phyloP scores from a whole-genome alignment of 2,797 vertebrate genomes.

The Ficedula albicollis region DNA sequence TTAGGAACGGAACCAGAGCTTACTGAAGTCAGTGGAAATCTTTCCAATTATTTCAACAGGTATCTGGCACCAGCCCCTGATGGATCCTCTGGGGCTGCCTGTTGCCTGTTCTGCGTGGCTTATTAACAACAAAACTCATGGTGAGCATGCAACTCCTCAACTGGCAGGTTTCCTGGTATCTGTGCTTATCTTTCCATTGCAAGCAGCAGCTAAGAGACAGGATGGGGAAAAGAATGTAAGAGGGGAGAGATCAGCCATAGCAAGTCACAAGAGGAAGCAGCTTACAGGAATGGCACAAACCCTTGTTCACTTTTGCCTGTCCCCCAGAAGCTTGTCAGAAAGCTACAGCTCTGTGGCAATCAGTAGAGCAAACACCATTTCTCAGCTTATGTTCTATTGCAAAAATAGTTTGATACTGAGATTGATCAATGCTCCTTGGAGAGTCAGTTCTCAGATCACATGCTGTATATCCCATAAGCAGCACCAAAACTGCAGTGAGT shows the following conservation, averaged over 20 bases:
- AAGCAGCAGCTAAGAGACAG: not conserved
- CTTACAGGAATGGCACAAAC: not conserved
- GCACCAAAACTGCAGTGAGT: not conserved
- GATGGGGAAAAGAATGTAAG: not conserved
- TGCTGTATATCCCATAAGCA: not conserved
- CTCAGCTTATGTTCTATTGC: not conserved
- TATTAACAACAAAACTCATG: not conserved
- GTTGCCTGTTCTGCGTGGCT: not conserved
- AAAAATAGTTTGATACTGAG: not conserved
- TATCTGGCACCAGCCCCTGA: not conserved
- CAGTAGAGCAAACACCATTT: not conserved
- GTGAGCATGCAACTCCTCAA: not conserved
- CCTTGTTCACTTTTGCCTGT: not conserved
- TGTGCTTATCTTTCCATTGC: not conserved
- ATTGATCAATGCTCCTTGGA: not conserved
- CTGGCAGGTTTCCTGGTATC: not conserved
- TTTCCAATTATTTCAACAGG: slow-evolving; percentile 25
- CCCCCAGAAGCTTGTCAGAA: not conserved
- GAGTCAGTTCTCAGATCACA: not conserved
- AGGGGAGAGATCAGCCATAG: not conserved
- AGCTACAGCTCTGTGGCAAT: not conserved
- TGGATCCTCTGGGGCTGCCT: not conserved
- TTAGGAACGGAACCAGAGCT: not conserved
- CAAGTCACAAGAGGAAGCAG: not conserved
- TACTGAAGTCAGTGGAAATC: not conserved